phyloP scores from a whole-genome alignment of 2,888 invertebrate genomes.

The Meteorus cinctellus region DNA sequence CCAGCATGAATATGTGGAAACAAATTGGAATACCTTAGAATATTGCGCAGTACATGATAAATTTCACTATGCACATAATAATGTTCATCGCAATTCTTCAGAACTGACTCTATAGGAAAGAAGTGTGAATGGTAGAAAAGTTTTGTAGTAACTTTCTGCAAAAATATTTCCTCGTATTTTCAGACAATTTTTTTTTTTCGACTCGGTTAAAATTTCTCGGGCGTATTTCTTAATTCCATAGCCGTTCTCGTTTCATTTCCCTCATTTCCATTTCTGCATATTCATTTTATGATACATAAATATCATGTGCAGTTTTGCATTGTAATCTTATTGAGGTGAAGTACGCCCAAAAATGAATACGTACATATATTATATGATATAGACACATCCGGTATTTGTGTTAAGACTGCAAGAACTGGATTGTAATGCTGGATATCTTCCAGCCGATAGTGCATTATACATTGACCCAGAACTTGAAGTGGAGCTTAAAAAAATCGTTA shows the following conservation, averaged over 20 bases:
- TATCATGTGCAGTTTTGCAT: background rate
- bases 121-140: too few relatives aligned
- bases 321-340: background rate
- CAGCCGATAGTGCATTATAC: background rate
- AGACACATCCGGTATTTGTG: background rate
- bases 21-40: too few relatives aligned
- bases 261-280: background rate
- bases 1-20: too few relatives aligned
- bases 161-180: too few relatives aligned
- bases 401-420: background rate
- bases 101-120: too few relatives aligned
- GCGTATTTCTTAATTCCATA: background rate
- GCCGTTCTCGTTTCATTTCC: background rate
- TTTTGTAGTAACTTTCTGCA: too few relatives aligned
- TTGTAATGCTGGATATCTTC: background rate
- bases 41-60: too few relatives aligned
- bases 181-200: too few relatives aligned
- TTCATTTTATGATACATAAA: background rate
- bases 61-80: too few relatives aligned
- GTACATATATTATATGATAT: background rate
- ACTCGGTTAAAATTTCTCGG: too few relatives aligned
- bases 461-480: conserved; percentile 7
- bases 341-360: background rate
- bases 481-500: background rate
- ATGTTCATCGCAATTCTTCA: too few relatives aligned